Base-by-base conservation (phyloP, 2,888 invertebrate species). In the Yponomeuta cagnagella region DNA sequence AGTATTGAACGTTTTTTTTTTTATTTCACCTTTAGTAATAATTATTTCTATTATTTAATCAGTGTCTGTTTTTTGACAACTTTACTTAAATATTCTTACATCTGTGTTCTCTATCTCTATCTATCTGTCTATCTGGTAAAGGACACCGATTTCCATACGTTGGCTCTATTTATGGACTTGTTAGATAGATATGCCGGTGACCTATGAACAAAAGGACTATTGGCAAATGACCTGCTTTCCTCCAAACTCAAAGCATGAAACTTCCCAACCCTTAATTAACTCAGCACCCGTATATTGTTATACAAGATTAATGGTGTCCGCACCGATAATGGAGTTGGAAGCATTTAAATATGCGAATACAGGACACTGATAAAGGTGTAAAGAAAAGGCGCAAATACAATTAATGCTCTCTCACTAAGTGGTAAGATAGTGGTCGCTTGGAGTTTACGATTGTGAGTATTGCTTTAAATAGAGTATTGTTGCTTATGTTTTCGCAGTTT, bases 311-410 rank as follows among this genome's bases (percentile, higher is more conserved):
- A 91, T 91, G 88, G 88, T 89, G 90, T 89, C 84, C 84, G 70
- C 76, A 73, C 76, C 83, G 91, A 91, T 91, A 91, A 91, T 84
- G 52, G 78, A 84, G 84, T 86, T 89, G 89, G 88, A 86, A 88
- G 89, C 89, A 89, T 91, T 91, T 88, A 90, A 90, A 90, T 91
- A 90, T 90, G 91, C 86, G 86, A 90, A 87, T 87, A 88, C 87
- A 85, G 82, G 83, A 82, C 78, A 78, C 86, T 84, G 91, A 90
- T 90, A 90, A 89, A 84, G 85, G 82, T 81, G 89, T 88, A 89
- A 89, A 86, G 87, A 43, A 43, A 43, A 84, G 85, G 81, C 65
- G 33, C 48, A n/a, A 10, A 64, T 43, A 43, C 43, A 43, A 43
- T 8, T 63, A 67, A 70, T 70, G 67, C 71, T 48, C 69, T 65